Evolutionary conservation across 2,797 vertebrate species (phyloP).

Genomic region (Siniperca obscura): DNA sequence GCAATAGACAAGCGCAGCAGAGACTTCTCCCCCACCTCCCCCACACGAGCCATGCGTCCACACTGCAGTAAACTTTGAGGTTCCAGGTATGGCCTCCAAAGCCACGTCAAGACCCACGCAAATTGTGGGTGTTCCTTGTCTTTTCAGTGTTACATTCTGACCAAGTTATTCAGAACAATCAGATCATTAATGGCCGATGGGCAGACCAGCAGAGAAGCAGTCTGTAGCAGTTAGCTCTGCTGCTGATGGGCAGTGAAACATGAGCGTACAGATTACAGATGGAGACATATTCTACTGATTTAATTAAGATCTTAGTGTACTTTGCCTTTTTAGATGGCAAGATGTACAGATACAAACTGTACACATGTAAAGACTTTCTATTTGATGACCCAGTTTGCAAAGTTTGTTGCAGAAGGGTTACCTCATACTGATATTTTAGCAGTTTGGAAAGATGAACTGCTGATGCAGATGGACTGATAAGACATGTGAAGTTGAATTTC

Average conservation of each 20-base stretch:
- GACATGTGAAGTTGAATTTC: not conserved
- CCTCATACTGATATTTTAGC: constrained; percentile 50
- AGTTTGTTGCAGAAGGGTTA: constrained; percentile 44
- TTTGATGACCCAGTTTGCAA: constrained; percentile 28
- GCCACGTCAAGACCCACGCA: not conserved
- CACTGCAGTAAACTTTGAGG: not conserved
- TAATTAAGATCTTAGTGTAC: constrained; percentile 28
- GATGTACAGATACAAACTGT: constrained; percentile 32
- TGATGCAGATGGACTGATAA: constrained; percentile 44
- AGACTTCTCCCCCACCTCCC: not conserved
- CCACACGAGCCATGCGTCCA: not conserved
- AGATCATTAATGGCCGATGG: not conserved
- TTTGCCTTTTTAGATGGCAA: constrained; percentile 17
- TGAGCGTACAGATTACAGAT: not conserved
- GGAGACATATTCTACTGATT: constrained; percentile 20
- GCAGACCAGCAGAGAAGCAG: not conserved
- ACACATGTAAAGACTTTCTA: constrained; percentile 13
- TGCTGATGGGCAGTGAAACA: not conserved
- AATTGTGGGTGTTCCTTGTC: not conserved
- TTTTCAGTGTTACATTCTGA: not conserved
- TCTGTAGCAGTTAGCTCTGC: constrained; percentile 9
- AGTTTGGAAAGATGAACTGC: constrained; percentile 41
- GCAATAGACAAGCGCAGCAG: not conserved
- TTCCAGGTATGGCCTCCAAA: not conserved
- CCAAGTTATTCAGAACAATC: not conserved